Conservation (phyloP, 1,140 invertebrate genomes). For the Parapsyche elsis region DNA sequence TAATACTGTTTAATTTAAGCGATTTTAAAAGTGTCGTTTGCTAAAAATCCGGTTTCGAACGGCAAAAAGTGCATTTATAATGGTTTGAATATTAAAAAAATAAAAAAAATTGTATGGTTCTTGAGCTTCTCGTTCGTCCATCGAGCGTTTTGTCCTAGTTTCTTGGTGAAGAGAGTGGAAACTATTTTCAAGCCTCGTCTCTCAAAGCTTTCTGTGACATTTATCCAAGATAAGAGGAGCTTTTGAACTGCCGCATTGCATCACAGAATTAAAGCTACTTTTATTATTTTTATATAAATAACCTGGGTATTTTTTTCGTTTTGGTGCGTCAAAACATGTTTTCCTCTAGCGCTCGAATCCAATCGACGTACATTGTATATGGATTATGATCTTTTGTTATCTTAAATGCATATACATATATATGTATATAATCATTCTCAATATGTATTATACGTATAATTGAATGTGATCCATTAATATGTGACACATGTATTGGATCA, state of each 20-base stretch:
- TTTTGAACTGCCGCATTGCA: background rate
- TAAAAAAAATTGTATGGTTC: no score
- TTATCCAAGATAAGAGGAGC: background rate
- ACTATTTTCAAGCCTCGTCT: background rate
- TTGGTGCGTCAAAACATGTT: no score
- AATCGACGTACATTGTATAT: no score
- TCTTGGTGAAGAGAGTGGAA: background rate
- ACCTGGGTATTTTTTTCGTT: background rate
- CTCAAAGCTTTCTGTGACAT: background rate
- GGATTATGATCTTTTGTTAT: no score
- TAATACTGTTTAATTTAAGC: background rate
- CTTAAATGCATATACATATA: no score
- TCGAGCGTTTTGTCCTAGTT: slow-evolving; percentile 9
- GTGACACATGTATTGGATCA: no score
- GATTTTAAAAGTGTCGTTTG: background rate
- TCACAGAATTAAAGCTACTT: background rate
- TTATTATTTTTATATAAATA: background rate
- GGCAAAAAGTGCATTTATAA: no score
- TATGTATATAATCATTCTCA: no score
- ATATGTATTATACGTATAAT: no score
- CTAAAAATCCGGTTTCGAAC: background rate
- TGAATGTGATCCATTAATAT: no score
- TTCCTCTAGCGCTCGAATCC: no score
- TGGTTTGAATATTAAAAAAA: no score
- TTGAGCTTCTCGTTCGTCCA: background rate